phyloP scores from a whole-genome alignment of 2,797 vertebrate species.

The Oreortyx pictus region DNA sequence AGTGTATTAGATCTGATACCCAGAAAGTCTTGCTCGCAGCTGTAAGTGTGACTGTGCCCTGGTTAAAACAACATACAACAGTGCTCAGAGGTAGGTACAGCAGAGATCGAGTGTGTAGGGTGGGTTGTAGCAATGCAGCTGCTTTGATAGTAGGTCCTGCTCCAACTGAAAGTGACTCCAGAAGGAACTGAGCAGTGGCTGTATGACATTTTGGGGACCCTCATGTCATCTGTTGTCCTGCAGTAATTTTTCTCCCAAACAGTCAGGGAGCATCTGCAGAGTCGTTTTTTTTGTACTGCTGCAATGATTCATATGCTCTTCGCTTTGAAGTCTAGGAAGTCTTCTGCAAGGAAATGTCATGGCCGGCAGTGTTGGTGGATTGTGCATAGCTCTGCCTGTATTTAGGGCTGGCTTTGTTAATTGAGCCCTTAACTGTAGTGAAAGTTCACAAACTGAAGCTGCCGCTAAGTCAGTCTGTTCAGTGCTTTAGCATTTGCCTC shows the following conservation, averaged over 20 bases:
- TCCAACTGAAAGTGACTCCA: not conserved
- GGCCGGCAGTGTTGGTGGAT: not conserved
- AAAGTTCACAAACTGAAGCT: not conserved
- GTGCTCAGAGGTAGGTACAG: not conserved
- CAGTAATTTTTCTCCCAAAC: not conserved
- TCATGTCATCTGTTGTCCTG: not conserved
- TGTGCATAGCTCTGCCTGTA: not conserved
- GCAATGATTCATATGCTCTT: not conserved
- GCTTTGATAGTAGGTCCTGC: not conserved
- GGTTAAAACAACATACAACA: fast-evolving
- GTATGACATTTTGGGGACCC: not conserved
- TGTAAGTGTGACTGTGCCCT: not conserved
- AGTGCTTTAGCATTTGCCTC: not conserved
- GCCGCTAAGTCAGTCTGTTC: not conserved
- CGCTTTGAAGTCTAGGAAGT: slow-evolving; percentile 12
- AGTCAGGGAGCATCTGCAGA: not conserved
- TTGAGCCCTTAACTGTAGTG: not conserved
- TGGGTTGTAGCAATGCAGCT: not conserved
- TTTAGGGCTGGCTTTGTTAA: not conserved
- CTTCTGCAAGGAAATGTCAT: slow-evolving; percentile 3
- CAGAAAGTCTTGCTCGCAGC: not conserved
- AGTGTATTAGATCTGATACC: not conserved
- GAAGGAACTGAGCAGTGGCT: not conserved
- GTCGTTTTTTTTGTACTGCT: not conserved
- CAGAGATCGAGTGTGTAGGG: fast-evolving